A percentile compares a stretch with the other conserved stretches of the same genome.
phyloP scores from a whole-genome alignment of 2,888 invertebrate species.

The Yponomeuta evonymella region DNA sequence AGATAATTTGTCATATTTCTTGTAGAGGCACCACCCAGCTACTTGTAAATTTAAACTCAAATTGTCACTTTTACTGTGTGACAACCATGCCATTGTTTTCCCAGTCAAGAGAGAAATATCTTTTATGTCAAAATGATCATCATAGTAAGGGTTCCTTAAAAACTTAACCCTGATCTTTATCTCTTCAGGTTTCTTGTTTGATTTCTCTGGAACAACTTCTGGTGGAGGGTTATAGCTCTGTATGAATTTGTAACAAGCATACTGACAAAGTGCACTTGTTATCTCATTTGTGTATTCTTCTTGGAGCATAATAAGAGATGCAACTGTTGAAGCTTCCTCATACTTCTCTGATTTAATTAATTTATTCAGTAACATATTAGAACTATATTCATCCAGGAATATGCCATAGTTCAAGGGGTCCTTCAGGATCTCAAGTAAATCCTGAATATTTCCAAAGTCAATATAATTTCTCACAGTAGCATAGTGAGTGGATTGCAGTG shows the following conservation, averaged over 20 bases:
- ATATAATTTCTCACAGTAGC: slow-evolving; percentile 82
- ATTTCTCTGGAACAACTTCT: slow-evolving; percentile 31
- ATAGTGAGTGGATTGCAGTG: slow-evolving; percentile 87
- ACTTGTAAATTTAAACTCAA: slow-evolving; percentile 76
- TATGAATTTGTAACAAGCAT: slow-evolving; percentile 85
- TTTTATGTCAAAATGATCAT: slow-evolving; percentile 92
- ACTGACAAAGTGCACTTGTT: slow-evolving; percentile 80
- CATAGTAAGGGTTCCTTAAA: slow-evolving; percentile 88
- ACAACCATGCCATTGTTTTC: slow-evolving; percentile 85
- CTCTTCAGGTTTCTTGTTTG: slow-evolving; percentile 72
- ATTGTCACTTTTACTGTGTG: slow-evolving; percentile 61
- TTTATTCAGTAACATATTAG: slow-evolving; percentile 87
- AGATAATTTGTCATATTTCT: slow-evolving; percentile 77
- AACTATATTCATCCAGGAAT: slow-evolving; percentile 88
- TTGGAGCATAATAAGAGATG: slow-evolving; percentile 89
- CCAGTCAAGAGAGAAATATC: slow-evolving; percentile 84
- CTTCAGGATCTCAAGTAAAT: slow-evolving; percentile 83
- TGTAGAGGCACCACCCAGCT: slow-evolving; percentile 80
- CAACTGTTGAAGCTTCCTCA: slow-evolving; percentile 84
- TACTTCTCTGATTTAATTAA: slow-evolving; percentile 82
- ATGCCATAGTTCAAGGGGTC: slow-evolving; percentile 92
- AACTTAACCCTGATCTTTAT: slow-evolving; percentile 85
- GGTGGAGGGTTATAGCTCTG: slow-evolving; percentile 39
- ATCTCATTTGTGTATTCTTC: slow-evolving; percentile 88
- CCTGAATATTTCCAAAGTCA: slow-evolving; percentile 72